Conservation (phyloP, 2,113 vertebrate species). For the Mesitornis unicolor region DNA sequence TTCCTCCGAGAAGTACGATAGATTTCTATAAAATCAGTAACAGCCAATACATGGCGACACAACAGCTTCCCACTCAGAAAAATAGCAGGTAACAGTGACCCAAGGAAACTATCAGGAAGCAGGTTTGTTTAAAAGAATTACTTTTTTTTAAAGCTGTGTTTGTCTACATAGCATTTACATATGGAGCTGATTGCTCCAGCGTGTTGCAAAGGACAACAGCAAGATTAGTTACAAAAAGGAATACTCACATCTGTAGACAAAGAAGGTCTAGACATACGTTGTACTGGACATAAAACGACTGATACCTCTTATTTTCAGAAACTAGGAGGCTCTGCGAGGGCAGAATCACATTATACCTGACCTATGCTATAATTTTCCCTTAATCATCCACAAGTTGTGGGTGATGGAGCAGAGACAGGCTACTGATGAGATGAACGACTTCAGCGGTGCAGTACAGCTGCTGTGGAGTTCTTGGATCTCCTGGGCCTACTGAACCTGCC, state of each 20-base stretch:
- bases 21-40: neutral
- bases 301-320: neutral
- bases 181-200: neutral
- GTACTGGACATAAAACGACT: neutral
- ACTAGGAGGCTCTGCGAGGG: neutral
- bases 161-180: neutral
- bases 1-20: neutral
- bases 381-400: neutral
- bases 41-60: accelerated
- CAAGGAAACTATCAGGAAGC: neutral
- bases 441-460: neutral
- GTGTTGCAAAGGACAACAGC: neutral
- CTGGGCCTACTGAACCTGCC: neutral
- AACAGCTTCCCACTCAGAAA: neutral
- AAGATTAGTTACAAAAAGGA: neutral
- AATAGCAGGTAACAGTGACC: neutral
- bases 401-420: neutral
- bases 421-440: neutral
- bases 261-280: neutral
- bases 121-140: neutral
- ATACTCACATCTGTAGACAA: neutral
- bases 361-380: neutral
- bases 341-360: neutral
- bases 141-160: neutral
- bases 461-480: neutral